Evolutionary conservation across 64 coral and sea anemone species (phyloP), one percentile per base, ranked within the genome.

Genomic region (Catalaphyllia jardinei): DNA sequence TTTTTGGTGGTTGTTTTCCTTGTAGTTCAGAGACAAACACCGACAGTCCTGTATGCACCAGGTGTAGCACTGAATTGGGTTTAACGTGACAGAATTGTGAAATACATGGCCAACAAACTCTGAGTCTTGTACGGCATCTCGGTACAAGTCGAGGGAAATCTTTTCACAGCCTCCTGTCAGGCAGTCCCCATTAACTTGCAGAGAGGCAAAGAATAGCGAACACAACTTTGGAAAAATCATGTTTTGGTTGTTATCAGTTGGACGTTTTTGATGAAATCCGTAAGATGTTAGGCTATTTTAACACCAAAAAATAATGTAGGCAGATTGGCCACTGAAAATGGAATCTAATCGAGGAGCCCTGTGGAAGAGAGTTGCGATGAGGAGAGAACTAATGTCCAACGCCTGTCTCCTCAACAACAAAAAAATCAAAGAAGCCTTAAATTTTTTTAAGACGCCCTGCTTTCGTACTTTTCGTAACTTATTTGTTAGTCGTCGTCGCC

Each of bases 61-160:
- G 1, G 1, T 49, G 74, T 51, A 42, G 35, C 74, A 77, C 33
- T 46, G 31, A 49, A 49, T 24, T 51, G 74, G 74, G 74, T 50
- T 77, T 77, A 50, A 46, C 35, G 74, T 77, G 74, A 42, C 74
- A 77, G 39, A 77, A 17, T 12, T 20, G 17, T 50, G 74, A 50
- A 77, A 77, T 50, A 77, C 74, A 50, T 77, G 74, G 74, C 74
- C 39, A 49, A 77, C 35, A 22, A 77, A 22, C 74, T 77, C 74
- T n/a, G 19, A n/a, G 35, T 77, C 19, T 19, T 77, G 16, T 2
- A 49, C 33, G 38, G 74, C 74, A 77, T 50, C 35, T 77, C 20
- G 17, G 15, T 77, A 24, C 4, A 77, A 20, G 49, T 77, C 39
- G 10, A 77, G 33, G 20, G 33, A 22, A 50, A 46, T 46, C 20